These are phyloP conservation scores for Troides helena DNA, from an alignment of 2,888 invertebrate species.

Conservation along the genomic window DNA sequence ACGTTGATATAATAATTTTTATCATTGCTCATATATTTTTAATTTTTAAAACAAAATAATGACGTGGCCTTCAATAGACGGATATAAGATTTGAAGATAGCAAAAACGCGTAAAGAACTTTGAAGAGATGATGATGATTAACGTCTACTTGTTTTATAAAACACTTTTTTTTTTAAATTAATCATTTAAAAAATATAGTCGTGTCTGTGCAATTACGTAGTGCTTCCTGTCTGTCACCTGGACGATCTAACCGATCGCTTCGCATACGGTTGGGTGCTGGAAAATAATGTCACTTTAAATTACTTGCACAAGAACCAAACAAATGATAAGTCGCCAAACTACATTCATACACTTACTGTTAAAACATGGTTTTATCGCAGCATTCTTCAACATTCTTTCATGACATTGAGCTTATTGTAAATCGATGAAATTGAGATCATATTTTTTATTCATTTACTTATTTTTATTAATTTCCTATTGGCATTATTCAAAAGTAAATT, in stretches of 20 bases:
- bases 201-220: conserved; percentile 16
- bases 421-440: no score
- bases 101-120: no score
- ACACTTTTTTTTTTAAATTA: neutral
- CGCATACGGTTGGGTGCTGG: conserved; percentile 4
- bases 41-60: no score
- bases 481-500: no score
- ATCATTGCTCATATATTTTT: no score
- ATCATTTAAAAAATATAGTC: conserved; percentile 6
- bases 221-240: conserved; percentile 27
- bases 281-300: conserved; percentile 23
- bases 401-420: no score
- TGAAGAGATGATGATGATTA: neutral
- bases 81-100: no score
- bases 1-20: no score
- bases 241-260: conserved; percentile 10
- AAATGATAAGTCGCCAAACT: conserved; percentile 18
- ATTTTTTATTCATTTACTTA: no score
- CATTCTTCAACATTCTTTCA: conserved; percentile 3
- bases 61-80: no score
- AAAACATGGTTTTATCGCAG: conserved; percentile 19
- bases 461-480: no score
- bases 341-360: conserved; percentile 23
- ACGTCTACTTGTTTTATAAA: neutral
- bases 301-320: conserved; percentile 16